Percentiles rank a stretch among this genome's conserved stretches.
These are phyloP conservation scores for Dendrophyllia cribrosa DNA, from an alignment of 64 coral and sea anemone species.

Conservation along the genomic window DNA sequence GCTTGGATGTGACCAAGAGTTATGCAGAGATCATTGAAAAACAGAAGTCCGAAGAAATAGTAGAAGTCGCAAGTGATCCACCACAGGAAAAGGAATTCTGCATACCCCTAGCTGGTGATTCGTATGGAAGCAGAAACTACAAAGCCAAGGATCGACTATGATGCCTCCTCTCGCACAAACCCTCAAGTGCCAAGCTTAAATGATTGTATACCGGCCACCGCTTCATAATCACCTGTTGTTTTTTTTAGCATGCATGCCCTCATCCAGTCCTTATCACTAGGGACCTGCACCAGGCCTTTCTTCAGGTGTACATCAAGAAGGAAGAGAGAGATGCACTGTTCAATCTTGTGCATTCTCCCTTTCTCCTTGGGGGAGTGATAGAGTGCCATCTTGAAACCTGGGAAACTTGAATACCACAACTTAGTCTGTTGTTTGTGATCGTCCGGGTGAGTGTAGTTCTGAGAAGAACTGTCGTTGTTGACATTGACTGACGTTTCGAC, in stretches of 20 bases:
- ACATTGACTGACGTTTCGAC: no score
- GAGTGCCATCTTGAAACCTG: not conserved
- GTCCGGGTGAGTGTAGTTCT: no score
- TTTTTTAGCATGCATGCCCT: not conserved
- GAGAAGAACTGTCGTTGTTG: no score
- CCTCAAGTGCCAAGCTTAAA: conserved; percentile 2
- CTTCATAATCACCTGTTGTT: conserved; percentile 24
- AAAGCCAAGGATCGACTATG: not conserved
- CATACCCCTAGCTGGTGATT: not conserved
- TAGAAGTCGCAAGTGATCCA: not conserved
- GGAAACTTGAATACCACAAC: not conserved
- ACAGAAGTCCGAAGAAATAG: conserved; percentile 19
- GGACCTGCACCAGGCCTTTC: conserved; percentile 6
- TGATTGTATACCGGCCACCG: conserved; percentile 18
- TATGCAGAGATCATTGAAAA: conserved; percentile 31
- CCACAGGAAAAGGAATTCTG: conserved; percentile 7
- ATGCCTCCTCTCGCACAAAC: not conserved
- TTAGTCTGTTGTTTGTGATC: no score
- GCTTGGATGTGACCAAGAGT: not conserved
- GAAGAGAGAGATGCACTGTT: conserved; percentile 13
- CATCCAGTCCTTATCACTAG: conserved; percentile 3
- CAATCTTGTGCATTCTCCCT: not conserved
- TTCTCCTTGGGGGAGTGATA: not conserved
- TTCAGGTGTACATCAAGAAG: conserved; percentile 13
- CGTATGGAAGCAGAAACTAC: not conserved